phyloP scores from a whole-genome alignment of 2,113 vertebrate species.

The Alosa alosa region DNA sequence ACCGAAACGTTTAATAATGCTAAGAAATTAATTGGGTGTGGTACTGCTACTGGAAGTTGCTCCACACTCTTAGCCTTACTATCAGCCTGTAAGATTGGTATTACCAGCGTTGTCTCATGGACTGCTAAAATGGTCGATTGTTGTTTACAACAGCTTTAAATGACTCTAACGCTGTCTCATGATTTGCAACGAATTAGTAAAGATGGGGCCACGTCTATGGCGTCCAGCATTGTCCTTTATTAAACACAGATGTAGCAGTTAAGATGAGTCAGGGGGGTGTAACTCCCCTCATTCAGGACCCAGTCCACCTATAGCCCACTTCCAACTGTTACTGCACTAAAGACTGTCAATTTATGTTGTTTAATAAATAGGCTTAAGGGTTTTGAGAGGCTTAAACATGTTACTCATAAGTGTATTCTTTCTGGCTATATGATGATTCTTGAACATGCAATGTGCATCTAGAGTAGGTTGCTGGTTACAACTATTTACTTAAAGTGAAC shows the following conservation, averaged over 20 bases:
- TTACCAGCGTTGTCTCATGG: not conserved
- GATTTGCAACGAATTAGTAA: not conserved
- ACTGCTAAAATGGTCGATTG: not conserved
- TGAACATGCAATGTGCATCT: not conserved
- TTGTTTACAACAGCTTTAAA: not conserved
- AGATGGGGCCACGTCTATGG: constrained; percentile 38
- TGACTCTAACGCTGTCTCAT: not conserved
- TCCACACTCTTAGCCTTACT: not conserved
- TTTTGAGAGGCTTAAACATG: not conserved
- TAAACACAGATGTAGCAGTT: constrained; percentile 43
- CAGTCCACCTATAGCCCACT: not conserved
- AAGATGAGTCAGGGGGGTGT: constrained; percentile 41
- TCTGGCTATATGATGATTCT: not conserved
- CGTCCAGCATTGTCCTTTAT: constrained; percentile 20
- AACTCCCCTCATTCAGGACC: not conserved
- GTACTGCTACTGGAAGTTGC: not conserved
- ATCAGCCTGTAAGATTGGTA: not conserved
- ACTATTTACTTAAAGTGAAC: not conserved
- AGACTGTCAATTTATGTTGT: not conserved
- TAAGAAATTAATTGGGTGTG: not conserved
- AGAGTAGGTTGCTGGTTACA: not conserved
- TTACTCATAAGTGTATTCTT: not conserved
- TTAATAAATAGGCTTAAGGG: not conserved
- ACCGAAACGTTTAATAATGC: not conserved
- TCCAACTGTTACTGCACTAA: not conserved